Evolutionary conservation across 2,888 invertebrate species (phyloP).

Genomic region (Trimorus sp.): DNA sequence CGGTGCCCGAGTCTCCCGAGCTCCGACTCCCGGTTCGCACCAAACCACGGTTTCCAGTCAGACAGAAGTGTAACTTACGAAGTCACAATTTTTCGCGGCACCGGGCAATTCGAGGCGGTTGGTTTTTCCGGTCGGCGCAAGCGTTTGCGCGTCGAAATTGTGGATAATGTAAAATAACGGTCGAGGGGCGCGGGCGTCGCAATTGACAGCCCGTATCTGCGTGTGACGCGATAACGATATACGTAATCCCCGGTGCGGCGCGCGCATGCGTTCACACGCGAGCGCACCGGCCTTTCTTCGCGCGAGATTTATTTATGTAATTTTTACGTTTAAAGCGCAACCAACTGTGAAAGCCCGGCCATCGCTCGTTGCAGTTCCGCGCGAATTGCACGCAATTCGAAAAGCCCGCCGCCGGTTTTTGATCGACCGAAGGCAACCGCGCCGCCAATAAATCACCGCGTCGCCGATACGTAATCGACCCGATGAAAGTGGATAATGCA

Average conservation of each 20-base stretch:
- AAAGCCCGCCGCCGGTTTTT: conserved; percentile 68
- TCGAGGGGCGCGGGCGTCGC: conserved; percentile 16
- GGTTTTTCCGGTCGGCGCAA: neutral
- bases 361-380: conserved; percentile 74
- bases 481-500: conserved; percentile 68
- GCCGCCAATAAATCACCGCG: conserved; percentile 63
- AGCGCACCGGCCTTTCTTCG: conserved; percentile 79
- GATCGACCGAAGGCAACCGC: conserved; percentile 64
- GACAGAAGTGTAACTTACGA: conserved; percentile 32
- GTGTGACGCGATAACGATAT: conserved; percentile 74
- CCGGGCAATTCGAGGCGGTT: conserved; percentile 7
- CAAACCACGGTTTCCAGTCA: conserved; percentile 27
- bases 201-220: conserved; percentile 40
- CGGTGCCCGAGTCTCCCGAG: conserved; percentile 27
- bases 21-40: conserved; percentile 41
- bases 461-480: conserved; percentile 43
- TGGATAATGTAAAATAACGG: conserved; percentile 46
- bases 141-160: conserved; percentile 49
- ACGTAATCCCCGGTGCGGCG: conserved; percentile 79
- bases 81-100: conserved; percentile 26
- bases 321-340: conserved; percentile 74
- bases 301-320: conserved; percentile 80
- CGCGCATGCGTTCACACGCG: conserved; percentile 72
- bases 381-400: conserved; percentile 70
- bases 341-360: conserved; percentile 72